Percentiles rank a stretch among this genome's conserved stretches.
Evolutionary conservation across 2,888 invertebrate species (phyloP).

Genomic region (Sinhomidia bicolor): DNA sequence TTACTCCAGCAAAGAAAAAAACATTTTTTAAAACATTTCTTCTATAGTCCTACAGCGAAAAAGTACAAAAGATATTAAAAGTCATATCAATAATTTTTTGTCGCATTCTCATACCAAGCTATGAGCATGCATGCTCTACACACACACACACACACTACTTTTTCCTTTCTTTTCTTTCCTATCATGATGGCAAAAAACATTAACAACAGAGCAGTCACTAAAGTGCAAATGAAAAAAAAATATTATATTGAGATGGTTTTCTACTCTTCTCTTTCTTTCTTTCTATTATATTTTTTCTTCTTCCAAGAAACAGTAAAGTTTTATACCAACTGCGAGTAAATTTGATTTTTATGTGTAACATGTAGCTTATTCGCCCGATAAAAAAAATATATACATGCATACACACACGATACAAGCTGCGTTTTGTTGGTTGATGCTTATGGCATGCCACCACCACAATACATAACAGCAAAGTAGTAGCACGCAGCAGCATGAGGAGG

Average conservation of each 20-base stretch:
- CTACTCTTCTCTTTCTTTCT: conserved; percentile 5
- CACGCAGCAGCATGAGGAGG: no score
- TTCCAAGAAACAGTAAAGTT: conserved; percentile 36
- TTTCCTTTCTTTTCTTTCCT: neutral
- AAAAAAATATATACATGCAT: neutral
- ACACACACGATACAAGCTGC: neutral
- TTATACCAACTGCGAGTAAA: conserved; percentile 28
- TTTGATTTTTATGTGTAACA: conserved; percentile 41
- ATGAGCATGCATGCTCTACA: conserved; percentile 5
- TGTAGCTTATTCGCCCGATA: neutral
- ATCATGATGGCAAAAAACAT: conserved; percentile 13
- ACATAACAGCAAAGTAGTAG: no score
- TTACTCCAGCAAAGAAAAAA: conserved; percentile 16
- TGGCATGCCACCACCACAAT: conserved; percentile 6
- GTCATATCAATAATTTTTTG: conserved; percentile 40
- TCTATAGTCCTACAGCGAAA: neutral
- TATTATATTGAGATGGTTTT: conserved; percentile 30
- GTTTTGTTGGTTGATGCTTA: conserved; percentile 15
- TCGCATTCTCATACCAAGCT: no score
- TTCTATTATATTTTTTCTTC: neutral
- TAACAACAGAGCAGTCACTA: neutral
- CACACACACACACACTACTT: neutral
- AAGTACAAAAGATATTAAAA: conserved; percentile 41
- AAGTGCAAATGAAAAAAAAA: conserved; percentile 4
- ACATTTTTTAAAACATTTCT: neutral